phyloP scores from a whole-genome alignment of 2,797 vertebrate species.

The Dryobates pubescens region DNA sequence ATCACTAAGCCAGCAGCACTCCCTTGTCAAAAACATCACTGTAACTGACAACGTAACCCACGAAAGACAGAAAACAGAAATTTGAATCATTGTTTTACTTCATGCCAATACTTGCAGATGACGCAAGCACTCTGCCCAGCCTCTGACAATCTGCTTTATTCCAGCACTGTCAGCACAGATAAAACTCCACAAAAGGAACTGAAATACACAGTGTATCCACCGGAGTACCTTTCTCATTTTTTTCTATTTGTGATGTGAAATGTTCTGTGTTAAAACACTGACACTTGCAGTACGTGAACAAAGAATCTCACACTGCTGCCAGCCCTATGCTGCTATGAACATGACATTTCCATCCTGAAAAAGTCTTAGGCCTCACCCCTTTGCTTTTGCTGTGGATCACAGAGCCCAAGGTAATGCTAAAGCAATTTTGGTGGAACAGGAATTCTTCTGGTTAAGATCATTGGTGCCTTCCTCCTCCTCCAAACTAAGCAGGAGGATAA shows the following conservation, averaged over 20 bases:
- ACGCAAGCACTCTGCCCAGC: constrained; percentile 27
- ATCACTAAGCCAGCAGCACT: constrained; percentile 80
- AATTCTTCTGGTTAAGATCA: not conserved
- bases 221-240: not conserved
- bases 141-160: constrained; percentile 59
- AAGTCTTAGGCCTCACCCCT: not conserved
- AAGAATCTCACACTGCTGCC: not conserved
- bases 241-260: not conserved
- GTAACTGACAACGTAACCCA: constrained; percentile 76
- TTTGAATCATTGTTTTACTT: constrained; percentile 61
- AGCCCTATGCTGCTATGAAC: not conserved
- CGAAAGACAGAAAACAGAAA: constrained; percentile 82
- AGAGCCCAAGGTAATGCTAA: not conserved
- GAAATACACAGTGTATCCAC: constrained; percentile 9
- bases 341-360: not conserved
- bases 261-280: constrained; percentile 5
- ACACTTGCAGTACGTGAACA: not conserved
- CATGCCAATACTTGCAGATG: constrained; percentile 66
- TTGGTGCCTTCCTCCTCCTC: not conserved
- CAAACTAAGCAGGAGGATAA: not conserved
- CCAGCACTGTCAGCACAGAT: constrained; percentile 80
- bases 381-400: not conserved
- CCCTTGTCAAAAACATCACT: constrained; percentile 85
- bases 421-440: not conserved
- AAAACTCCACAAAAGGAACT: constrained; percentile 78